phyloP scores from a whole-genome alignment of 2,888 invertebrate genomes.

The Corythucha ciliata region DNA sequence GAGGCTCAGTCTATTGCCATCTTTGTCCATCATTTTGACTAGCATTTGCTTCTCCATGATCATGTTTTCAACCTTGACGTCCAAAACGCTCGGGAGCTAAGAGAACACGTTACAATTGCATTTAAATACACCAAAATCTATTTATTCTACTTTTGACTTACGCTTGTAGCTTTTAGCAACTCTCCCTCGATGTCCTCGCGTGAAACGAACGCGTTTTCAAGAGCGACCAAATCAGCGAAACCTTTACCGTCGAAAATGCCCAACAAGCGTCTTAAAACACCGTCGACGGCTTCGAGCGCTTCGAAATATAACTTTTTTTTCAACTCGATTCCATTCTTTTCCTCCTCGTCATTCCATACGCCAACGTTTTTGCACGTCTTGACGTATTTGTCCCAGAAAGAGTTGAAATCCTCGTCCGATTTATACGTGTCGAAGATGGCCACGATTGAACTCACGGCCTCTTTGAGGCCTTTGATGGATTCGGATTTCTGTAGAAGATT shows the following conservation, averaged over 20 bases:
- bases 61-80: conserved; percentile 8
- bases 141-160: conserved; percentile 1
- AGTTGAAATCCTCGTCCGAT: conserved; percentile 12
- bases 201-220: conserved; percentile 13
- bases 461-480: conserved; percentile 2
- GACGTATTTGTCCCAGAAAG: conserved; percentile 8
- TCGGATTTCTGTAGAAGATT: conserved; percentile 7
- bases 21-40: conserved; percentile 10
- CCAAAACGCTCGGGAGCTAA: background rate
- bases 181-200: conserved; percentile 12
- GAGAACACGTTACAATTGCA: background rate
- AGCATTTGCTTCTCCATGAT: conserved; percentile 20
- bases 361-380: conserved; percentile 4
- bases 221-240: conserved; percentile 7
- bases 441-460: conserved; percentile 18
- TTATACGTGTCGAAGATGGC: conserved; percentile 11
- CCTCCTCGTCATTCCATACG: background rate
- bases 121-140: background rate
- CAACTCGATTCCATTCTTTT: background rate
- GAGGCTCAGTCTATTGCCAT: background rate
- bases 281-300: conserved; percentile 1
- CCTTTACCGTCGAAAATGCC: conserved; percentile 4
- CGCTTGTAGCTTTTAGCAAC: background rate
- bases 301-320: conserved; percentile 2
- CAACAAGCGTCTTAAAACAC: too few species aligned